Conservation (phyloP, 2,797 vertebrate species). For the Enteromius afrohamiltoni region DNA sequence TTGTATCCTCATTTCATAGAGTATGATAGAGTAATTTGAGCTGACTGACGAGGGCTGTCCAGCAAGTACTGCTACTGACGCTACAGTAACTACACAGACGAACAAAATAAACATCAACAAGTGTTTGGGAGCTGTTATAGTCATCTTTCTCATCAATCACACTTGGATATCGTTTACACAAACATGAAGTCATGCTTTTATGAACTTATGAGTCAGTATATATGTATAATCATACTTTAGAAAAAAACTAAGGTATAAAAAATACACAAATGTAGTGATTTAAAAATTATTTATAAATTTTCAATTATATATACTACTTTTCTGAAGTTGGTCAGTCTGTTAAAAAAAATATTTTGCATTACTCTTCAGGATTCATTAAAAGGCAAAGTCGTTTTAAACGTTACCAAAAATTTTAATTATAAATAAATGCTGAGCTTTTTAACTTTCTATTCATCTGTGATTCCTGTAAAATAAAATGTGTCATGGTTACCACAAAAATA, state of each 20-base stretch:
- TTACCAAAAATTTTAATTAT: too few relatives aligned
- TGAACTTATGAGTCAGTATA: not conserved
- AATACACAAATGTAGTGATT: not conserved
- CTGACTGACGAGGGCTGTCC: not conserved
- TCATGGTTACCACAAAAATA: too few relatives aligned
- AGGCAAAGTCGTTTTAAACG: too few relatives aligned
- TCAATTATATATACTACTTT: too few relatives aligned
- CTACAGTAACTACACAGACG: not conserved
- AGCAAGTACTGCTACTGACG: not conserved
- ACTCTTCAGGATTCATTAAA: too few relatives aligned
- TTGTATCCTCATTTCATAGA: not conserved
- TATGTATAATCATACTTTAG: not conserved
- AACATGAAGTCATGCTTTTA: not conserved
- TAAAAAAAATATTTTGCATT: too few relatives aligned
- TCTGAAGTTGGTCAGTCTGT: too few relatives aligned
- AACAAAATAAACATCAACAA: not conserved
- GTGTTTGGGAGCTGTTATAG: not conserved
- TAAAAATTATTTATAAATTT: not conserved
- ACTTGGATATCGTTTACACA: not conserved
- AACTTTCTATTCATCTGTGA: too few relatives aligned
- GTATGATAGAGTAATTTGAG: not conserved
- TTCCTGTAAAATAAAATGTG: too few relatives aligned
- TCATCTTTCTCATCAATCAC: not conserved
- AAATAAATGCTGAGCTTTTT: too few relatives aligned
- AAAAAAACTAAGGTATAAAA: not conserved